phyloP scores from a whole-genome alignment of 35 echinoderm and acorn worm species.

The Antedon bifida region DNA sequence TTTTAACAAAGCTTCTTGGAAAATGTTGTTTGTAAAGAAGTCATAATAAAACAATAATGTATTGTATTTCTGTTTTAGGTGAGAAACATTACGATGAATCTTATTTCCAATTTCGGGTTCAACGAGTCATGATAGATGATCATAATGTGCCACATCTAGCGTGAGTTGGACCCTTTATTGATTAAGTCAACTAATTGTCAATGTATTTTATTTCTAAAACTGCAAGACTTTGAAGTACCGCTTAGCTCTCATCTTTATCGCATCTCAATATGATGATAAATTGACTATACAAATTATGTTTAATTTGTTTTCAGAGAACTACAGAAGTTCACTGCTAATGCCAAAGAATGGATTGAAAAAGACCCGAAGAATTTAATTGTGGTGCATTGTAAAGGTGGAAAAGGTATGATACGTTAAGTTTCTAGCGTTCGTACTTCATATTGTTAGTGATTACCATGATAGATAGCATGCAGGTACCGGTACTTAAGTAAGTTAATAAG shows the following conservation, averaged over 20 bases:
- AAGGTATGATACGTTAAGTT: conserved; percentile 52
- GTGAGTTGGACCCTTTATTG: too few species aligned
- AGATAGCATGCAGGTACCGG: too few species aligned
- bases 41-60: background rate
- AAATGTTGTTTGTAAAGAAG: background rate
- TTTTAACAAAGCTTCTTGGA: background rate
- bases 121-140: conserved; percentile 60
- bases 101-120: conserved; percentile 57
- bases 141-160: conserved; percentile 78
- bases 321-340: conserved; percentile 37
- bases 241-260: too few species aligned
- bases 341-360: conserved; percentile 47
- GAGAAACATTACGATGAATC: conserved; percentile 90
- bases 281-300: too few species aligned
- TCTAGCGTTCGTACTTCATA: too few species aligned
- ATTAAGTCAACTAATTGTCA: too few species aligned
- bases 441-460: too few species aligned
- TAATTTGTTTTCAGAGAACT: conserved; percentile 48
- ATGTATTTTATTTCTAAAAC: too few species aligned
- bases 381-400: conserved; percentile 88
- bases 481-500: too few species aligned
- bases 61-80: too few species aligned
- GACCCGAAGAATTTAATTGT: conserved; percentile 58
- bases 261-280: too few species aligned
- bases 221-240: too few species aligned